These are phyloP conservation scores for Hemiprocne comata DNA, from an alignment of 2,113 vertebrate species.

Conservation along the genomic window DNA sequence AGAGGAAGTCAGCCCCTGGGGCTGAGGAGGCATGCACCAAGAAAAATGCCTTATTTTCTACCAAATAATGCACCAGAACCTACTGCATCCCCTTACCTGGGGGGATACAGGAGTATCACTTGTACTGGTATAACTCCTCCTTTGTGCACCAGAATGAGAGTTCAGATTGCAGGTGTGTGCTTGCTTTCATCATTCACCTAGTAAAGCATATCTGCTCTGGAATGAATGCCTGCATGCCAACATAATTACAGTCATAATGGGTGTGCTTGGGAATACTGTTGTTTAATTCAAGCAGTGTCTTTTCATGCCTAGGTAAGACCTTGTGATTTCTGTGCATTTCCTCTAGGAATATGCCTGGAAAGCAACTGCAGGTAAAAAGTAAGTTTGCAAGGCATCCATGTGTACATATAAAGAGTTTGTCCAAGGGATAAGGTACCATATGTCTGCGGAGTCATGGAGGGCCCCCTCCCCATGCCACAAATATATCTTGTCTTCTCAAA, in stretches of 20 bases:
- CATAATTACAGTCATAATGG: neutral
- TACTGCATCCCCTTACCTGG: rapidly evolving
- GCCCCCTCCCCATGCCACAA: neutral
- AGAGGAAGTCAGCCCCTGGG: neutral
- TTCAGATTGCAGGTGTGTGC: neutral
- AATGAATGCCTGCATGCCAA: neutral
- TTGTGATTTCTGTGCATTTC: neutral
- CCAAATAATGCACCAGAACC: neutral
- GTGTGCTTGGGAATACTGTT: neutral
- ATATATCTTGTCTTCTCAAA: neutral
- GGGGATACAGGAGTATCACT: neutral
- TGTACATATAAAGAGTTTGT: neutral
- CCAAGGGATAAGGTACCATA: neutral
- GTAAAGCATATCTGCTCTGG: neutral
- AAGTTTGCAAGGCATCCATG: neutral
- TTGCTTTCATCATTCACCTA: neutral
- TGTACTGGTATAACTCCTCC: neutral
- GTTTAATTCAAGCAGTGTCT: neutral
- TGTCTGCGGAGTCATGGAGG: neutral
- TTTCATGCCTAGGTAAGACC: neutral
- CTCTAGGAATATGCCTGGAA: neutral
- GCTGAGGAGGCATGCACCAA: neutral
- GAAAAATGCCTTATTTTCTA: neutral
- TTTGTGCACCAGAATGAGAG: neutral
- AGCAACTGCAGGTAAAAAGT: neutral